A percentile compares a stretch with the other conserved stretches of the same genome.
These are phyloP conservation scores for Microcaecilia unicolor DNA, from an alignment of 2,797 vertebrate genomes.

Conservation along the genomic window DNA sequence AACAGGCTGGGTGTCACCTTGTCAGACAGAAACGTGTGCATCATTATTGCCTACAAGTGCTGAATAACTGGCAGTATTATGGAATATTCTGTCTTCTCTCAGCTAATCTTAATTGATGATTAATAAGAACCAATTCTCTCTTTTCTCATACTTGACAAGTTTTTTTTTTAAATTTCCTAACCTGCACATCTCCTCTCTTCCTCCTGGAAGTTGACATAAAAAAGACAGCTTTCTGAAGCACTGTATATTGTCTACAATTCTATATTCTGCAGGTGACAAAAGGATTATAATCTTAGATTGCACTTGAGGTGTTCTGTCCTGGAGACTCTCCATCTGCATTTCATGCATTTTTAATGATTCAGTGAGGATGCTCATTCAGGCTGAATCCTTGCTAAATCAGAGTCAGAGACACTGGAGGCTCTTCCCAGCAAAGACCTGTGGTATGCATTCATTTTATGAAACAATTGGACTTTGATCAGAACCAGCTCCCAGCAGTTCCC, in stretches of 20 bases:
- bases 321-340: slow-evolving; percentile 24
- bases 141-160: slow-evolving; percentile 6
- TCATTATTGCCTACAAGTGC: too few relatives aligned
- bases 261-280: slow-evolving; percentile 1
- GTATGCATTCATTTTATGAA: too few relatives aligned
- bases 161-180: slow-evolving; percentile 8
- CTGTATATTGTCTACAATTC: slow-evolving; percentile 1
- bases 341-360: slow-evolving; percentile 22
- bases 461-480: too few relatives aligned
- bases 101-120: slow-evolving; percentile 9
- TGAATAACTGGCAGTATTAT: too few relatives aligned
- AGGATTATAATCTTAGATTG: slow-evolving; percentile 12
- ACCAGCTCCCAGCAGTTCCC: too few relatives aligned
- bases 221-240: slow-evolving; percentile 1
- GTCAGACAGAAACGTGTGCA: too few relatives aligned
- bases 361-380: slow-evolving; percentile 11
- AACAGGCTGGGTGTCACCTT: too few relatives aligned
- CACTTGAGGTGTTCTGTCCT: slow-evolving; percentile 8
- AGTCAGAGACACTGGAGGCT: too few relatives aligned
- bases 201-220: slow-evolving; percentile 3
- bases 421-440: too few relatives aligned
- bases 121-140: not conserved
- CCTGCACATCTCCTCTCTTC: not conserved
- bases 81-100: too few relatives aligned
- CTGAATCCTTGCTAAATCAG: too few relatives aligned